Percentiles rank a stretch among this genome's conserved stretches.
phyloP scores from a whole-genome alignment of 23 tunicate genomes.

The Halocynthia roretzi region DNA sequence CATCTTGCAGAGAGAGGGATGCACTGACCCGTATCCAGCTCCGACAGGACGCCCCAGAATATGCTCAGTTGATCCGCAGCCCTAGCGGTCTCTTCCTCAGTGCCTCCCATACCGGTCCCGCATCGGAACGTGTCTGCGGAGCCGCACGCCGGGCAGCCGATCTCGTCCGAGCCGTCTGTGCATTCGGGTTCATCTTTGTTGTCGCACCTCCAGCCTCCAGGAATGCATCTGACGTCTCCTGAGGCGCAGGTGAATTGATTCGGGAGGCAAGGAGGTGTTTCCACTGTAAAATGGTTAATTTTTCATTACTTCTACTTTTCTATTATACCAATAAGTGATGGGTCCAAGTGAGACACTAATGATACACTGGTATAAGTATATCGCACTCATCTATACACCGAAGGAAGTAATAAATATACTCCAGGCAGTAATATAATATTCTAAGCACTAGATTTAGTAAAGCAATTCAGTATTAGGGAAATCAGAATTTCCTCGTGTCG shows the following conservation, averaged over 20 bases:
- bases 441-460: too few species aligned
- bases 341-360: too few species aligned
- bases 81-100: conserved; percentile 3
- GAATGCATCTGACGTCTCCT: conserved; percentile 32
- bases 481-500: too few species aligned
- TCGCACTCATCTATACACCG: too few species aligned
- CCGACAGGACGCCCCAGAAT: neutral
- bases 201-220: conserved; percentile 59
- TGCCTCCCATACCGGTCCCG: conserved; percentile 21
- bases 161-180: conserved; percentile 49
- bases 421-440: too few species aligned
- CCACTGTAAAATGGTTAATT: conserved; percentile 8
- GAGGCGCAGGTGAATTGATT: conserved; percentile 37
- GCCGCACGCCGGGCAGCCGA: conserved; percentile 52
- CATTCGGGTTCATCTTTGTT: conserved; percentile 27
- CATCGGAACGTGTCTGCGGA: conserved; percentile 29
- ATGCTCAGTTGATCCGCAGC: neutral
- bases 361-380: too few species aligned
- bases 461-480: too few species aligned
- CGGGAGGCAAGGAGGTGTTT: conserved; percentile 38
- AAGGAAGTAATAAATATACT: too few species aligned
- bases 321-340: too few species aligned
- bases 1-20: conserved; percentile 14
- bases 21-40: conserved; percentile 16
- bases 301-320: too few species aligned